phyloP scores from a whole-genome alignment of 64 coral and sea anemone genomes.

The Pocillopora verrucosa region DNA sequence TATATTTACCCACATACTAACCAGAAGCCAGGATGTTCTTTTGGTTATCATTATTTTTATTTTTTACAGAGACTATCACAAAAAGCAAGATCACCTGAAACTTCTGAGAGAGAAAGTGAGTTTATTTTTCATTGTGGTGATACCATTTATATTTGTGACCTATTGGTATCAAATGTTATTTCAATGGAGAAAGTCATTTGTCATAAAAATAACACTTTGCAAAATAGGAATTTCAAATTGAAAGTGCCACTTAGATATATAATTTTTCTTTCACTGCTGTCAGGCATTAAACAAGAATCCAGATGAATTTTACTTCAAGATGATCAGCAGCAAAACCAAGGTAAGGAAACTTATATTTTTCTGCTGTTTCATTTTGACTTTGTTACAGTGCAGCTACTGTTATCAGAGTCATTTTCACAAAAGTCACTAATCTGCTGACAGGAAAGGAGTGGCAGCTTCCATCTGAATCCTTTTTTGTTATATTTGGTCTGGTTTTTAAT shows the following conservation, averaged over 20 bases:
- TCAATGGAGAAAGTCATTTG: background rate
- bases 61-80: slow-evolving; percentile 83
- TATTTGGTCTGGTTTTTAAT: too few relatives aligned
- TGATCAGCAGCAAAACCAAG: slow-evolving; percentile 80
- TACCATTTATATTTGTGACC: background rate
- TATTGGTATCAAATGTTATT: background rate
- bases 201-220: too few relatives aligned
- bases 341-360: slow-evolving; percentile 4
- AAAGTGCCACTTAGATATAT: too few relatives aligned
- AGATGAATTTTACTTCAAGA: slow-evolving; percentile 99
- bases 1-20: background rate
- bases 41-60: background rate
- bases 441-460: too few relatives aligned
- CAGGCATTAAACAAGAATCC: slow-evolving; percentile 93
- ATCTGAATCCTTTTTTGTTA: too few relatives aligned
- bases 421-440: too few relatives aligned
- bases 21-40: background rate
- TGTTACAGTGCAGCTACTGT: background rate
- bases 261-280: background rate
- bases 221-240: too few relatives aligned
- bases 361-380: background rate
- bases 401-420: too few relatives aligned
- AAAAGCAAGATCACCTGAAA: slow-evolving; percentile 78
- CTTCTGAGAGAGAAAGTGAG: slow-evolving; percentile 77
- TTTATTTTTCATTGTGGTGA: background rate